Evolutionary conservation across 2,797 vertebrate genomes (phyloP).

Genomic region (Xyrichtys novacula): DNA sequence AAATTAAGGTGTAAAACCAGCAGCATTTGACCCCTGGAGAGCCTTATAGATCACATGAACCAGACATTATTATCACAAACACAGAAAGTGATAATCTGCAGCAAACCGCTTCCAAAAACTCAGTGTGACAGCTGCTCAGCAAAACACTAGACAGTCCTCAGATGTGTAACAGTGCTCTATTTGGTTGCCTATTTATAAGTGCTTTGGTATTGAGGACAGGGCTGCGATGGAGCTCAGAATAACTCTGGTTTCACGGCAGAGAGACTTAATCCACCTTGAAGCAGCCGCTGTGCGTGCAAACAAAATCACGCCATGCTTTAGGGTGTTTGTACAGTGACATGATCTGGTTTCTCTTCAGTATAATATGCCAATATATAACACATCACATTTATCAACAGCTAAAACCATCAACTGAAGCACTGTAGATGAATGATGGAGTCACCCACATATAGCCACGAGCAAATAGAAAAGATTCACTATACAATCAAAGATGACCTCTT

Average conservation of each 20-base stretch:
- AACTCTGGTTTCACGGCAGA: slow-evolving; percentile 67
- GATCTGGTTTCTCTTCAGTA: neutral
- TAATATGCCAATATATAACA: neutral
- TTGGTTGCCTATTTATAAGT: slow-evolving; percentile 68
- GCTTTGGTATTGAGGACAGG: slow-evolving; percentile 69
- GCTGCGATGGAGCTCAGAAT: slow-evolving; percentile 72
- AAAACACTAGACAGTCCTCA: slow-evolving; percentile 45
- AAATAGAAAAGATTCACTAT: too few species aligned
- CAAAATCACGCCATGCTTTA: slow-evolving; percentile 46
- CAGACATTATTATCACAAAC: neutral
- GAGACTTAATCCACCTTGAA: slow-evolving; percentile 67
- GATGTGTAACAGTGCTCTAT: slow-evolving; percentile 54
- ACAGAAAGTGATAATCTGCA: slow-evolving; percentile 4
- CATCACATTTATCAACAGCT: neutral
- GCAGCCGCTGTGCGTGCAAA: slow-evolving; percentile 44
- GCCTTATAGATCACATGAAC: neutral
- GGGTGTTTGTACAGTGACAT: slow-evolving; percentile 50
- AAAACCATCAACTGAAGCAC: too few species aligned
- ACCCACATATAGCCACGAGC: too few species aligned
- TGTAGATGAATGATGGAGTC: too few species aligned
- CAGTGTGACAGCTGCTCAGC: slow-evolving; percentile 8
- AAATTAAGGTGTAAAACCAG: neutral
- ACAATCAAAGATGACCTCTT: too few species aligned
- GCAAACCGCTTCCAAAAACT: neutral
- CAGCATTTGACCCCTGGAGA: neutral